These are phyloP conservation scores for Thecocarcelia acutangulata DNA, from an alignment of 2,888 invertebrate genomes.

Conservation along the genomic window DNA sequence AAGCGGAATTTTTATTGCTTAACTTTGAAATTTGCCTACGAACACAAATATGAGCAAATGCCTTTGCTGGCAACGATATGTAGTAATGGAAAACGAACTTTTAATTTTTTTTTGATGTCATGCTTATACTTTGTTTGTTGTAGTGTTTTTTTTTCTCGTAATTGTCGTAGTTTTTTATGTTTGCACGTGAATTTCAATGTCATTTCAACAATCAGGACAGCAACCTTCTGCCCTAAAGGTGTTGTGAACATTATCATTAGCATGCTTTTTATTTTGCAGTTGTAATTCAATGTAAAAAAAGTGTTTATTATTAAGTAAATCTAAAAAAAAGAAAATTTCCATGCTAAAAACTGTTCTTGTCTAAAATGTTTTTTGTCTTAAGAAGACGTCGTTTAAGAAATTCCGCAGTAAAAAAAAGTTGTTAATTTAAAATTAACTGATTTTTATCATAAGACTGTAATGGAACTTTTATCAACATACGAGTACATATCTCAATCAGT, in stretches of 20 bases:
- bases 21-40: too few relatives aligned
- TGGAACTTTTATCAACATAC: too few relatives aligned
- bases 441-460: too few relatives aligned
- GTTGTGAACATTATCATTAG: slow-evolving; percentile 13
- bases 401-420: background rate
- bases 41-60: too few relatives aligned
- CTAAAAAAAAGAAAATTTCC: slow-evolving; percentile 31
- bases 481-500: too few relatives aligned
- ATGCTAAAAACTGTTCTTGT: background rate
- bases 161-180: slow-evolving; percentile 33
- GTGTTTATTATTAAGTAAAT: slow-evolving; percentile 25
- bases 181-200: slow-evolving; percentile 70
- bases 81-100: slow-evolving; percentile 5
- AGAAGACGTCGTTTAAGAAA: background rate
- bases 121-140: slow-evolving; percentile 18
- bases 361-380: background rate
- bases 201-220: slow-evolving; percentile 69
- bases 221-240: slow-evolving; percentile 67
- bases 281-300: slow-evolving; percentile 15
- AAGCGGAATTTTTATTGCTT: too few relatives aligned
- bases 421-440: too few relatives aligned
- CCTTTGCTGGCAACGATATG: too few relatives aligned
- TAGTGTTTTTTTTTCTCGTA: background rate
- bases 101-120: slow-evolving; percentile 46
- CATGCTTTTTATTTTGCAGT: slow-evolving; percentile 6